Evolutionary conservation across 2,113 vertebrate genomes (phyloP), one percentile per base, ranked within the genome.

Genomic region (Xenus cinereus): DNA sequence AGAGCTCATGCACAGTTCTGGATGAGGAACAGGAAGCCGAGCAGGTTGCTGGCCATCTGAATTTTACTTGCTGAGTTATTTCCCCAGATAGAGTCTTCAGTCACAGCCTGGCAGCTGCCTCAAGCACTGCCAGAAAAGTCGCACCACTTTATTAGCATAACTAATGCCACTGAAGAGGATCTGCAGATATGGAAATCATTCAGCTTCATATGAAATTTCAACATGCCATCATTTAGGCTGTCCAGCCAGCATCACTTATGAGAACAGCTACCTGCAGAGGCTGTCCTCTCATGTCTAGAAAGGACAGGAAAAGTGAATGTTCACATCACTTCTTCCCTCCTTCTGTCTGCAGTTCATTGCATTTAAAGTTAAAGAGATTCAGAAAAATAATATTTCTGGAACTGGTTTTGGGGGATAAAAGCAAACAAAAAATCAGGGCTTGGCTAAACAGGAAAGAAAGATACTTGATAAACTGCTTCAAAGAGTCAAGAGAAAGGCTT

Each of bases 21-120:
- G 85, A 72, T 63, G 46, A 84, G 59, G 59, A 89, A 84, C n/a
- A 87, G 89, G 95, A 84, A 21, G 48, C 11, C 8, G 9, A 95
- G 77, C 76, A 97, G 76, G 83, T 89, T 97, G 87, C 56, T 1
- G 75, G 79, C 89, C 91, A 87, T 90, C 95, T 97, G 95, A 97
- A 81, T 93, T 74, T 90, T 87, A 80, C 94, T 97, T 94, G 80
- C 91, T 96, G 87, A 95, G 82, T 96, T 97, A 97, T 97, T 97
- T 98, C 93, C 89, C 80, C 46, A 93, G 83, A 94, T 46, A 91
- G 56, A 96, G 80, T 96, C 83, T 94, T 97, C 92, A 91, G 88
- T 93, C 67, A 90, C 71, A 92, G 84, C 54, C 80, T 95, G 86
- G 91, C 94, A 97, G 89, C 93, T 95, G 95, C 87, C 85, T 91